phyloP scores from a whole-genome alignment of 2,888 invertebrate species.

The Callyntrura guangdongensis region DNA sequence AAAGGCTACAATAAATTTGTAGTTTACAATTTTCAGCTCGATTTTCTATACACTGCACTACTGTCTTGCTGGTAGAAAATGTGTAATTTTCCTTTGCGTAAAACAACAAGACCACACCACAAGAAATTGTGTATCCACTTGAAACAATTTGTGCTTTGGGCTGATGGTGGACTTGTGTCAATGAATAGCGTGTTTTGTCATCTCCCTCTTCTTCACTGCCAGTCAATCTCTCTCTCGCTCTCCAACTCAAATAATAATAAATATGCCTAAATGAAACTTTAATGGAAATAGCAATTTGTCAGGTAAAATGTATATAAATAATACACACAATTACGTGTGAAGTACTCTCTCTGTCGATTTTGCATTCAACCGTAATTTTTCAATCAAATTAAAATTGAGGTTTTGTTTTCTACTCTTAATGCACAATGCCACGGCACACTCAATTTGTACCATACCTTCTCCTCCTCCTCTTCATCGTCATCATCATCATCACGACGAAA shows the following conservation, averaged over 20 bases:
- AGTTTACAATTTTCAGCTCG: slow-evolving; percentile 11
- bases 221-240: neutral
- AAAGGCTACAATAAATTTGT: slow-evolving; percentile 50
- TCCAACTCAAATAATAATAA: too few relatives aligned
- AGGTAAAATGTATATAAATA: neutral
- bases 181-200: neutral
- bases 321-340: slow-evolving; percentile 34
- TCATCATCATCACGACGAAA: too few relatives aligned
- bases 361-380: slow-evolving; percentile 4
- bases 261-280: too few relatives aligned
- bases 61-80: too few relatives aligned
- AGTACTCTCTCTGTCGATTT: neutral
- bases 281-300: too few relatives aligned
- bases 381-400: slow-evolving; percentile 37
- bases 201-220: neutral
- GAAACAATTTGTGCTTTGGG: neutral
- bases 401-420: too few relatives aligned
- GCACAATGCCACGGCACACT: too few relatives aligned
- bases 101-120: slow-evolving; percentile 22
- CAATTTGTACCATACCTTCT: slow-evolving; percentile 40
- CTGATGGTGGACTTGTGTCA: slow-evolving; percentile 44
- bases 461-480: too few relatives aligned
- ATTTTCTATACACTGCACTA: too few relatives aligned
- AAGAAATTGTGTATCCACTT: slow-evolving; percentile 3
- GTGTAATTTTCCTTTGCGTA: slow-evolving; percentile 9